Percentiles rank a stretch among this genome's conserved stretches.
Conservation (phyloP, 2,113 vertebrate genomes). For the Corydoras sp. region DNA sequence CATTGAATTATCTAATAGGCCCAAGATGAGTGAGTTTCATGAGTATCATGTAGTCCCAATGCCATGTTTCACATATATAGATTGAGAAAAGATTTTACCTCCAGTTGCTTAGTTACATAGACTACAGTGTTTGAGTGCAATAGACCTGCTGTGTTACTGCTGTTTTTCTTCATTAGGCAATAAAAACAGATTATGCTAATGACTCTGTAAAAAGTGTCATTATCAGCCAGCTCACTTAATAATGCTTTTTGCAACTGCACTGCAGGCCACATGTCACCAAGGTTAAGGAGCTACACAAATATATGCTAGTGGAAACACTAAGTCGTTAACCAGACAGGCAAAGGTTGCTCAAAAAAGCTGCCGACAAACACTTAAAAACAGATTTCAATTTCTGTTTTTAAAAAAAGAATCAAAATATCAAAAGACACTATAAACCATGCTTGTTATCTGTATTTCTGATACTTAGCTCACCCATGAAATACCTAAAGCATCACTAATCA, state of each 20-base stretch:
- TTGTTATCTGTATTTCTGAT: no score
- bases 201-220: slow-evolving; percentile 30
- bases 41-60: not conserved
- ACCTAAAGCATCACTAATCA: no score
- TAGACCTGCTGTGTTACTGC: slow-evolving; percentile 36
- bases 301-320: not conserved
- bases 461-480: no score
- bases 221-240: slow-evolving; percentile 31
- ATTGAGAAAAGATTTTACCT: not conserved
- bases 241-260: slow-evolving; percentile 24
- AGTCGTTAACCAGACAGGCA: not conserved
- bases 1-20: slow-evolving; percentile 20
- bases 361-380: not conserved
- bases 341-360: not conserved
- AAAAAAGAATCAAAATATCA: no score
- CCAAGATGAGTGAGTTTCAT: slow-evolving; percentile 20
- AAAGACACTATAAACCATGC: no score
- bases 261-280: slow-evolving; percentile 23
- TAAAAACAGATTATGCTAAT: slow-evolving; percentile 38
- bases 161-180: slow-evolving; percentile 38
- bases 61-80: slow-evolving; percentile 12
- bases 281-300: slow-evolving; percentile 22
- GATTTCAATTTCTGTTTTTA: no score
- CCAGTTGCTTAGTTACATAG: slow-evolving; percentile 38
- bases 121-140: slow-evolving; percentile 9